Base-by-base conservation (phyloP, 1,140 invertebrate genomes). In the Platyura marginata region DNA sequence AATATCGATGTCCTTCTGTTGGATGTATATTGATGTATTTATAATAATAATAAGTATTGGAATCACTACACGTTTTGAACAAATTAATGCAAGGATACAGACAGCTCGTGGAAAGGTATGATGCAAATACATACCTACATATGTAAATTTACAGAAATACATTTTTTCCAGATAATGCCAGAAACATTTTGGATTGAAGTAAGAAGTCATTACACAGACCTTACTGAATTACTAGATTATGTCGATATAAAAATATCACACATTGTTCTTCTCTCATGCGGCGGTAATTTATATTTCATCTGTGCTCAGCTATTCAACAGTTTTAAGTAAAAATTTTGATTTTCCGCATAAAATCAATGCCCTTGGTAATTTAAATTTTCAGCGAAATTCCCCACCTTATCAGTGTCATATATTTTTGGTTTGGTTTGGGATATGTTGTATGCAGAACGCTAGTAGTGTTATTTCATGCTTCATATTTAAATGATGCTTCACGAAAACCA, bases 401-500 rank as follows among this genome's bases (percentile, higher is more conserved):
- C 11, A 57, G 59, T 23, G 48, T 49, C 18, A 39, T 49, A 0
- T 79, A 77, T 47, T 77, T 71, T 46, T 75, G 74, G 52, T 71
- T 67, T 32, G 77, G 74, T 0, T 72, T 79, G 45, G 49, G 59
- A 0, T 76, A 73, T 49, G 51, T 79, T 3, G 57, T 77, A 3
- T 55, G 62, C n/a, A 61, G 74, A 47, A 72, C 71, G 0, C 49
- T 68, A 3, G 55, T 64, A 2, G 67, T 79, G 1, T 72, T 71
- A 0, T 50, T 77, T 0, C 67, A 67, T 21, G 62, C 70, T n/a
- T 68, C 75, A 13, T 66, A 68, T 29, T 68, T 79, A 9, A 61
- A 76, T 47, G 74, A 77, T 54, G 67, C 74, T 46, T 74, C 74
- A 15, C 70, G 65, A 57, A 46, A 66, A 21, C 67, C 68, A 0